Evolutionary conservation across 2,113 vertebrate genomes (phyloP), one percentile per base, ranked within the genome.

Genomic region (Dermatemys mawii): DNA sequence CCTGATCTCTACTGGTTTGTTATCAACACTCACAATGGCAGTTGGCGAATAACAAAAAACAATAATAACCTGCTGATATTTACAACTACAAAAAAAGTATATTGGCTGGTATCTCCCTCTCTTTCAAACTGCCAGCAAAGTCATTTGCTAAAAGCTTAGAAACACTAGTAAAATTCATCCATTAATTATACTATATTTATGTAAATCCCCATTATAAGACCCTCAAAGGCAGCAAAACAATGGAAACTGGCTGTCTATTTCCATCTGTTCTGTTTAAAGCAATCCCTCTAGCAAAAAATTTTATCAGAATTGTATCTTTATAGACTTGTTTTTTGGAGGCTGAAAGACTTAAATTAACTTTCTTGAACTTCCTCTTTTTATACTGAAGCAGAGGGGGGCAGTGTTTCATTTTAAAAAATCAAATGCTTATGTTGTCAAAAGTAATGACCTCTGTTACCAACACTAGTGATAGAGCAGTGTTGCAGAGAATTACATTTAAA

Each of bases 331-430:
- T 54, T 79, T 88, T 88, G 57, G 11, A 35, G 22, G 51, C 76
- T 27, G 57, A 50, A 78, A 48, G 50, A 67, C 57, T 67, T 79
- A 41, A 48, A 60, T 83, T 67, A 32, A 55, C 79, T 92, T 93
- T 83, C 75, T 92, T 93, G 50, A 93, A 93, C 53, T 84, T 46
- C 87, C 83, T 88, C 73, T 50, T 88, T 93, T 49, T 67, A 57
- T 50, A 53, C 48, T 86, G 79, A 27, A 93, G 63, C 97, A 97
- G 97, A 90, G 94, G 97, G n/a, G 96, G 97, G 94, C 97, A 98
- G 97, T 96, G 76, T 97, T 98, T 97, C 88, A 81, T 95, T 90
- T 55, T 27, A 50, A 44, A 73, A 55, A 84, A 44, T 8, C 53
- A 92, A 51, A 44, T 46, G 32, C 8, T 90, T 95, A 70, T 81